phyloP scores from a whole-genome alignment of 2,888 invertebrate genomes.

The Odontomyia ornata region DNA sequence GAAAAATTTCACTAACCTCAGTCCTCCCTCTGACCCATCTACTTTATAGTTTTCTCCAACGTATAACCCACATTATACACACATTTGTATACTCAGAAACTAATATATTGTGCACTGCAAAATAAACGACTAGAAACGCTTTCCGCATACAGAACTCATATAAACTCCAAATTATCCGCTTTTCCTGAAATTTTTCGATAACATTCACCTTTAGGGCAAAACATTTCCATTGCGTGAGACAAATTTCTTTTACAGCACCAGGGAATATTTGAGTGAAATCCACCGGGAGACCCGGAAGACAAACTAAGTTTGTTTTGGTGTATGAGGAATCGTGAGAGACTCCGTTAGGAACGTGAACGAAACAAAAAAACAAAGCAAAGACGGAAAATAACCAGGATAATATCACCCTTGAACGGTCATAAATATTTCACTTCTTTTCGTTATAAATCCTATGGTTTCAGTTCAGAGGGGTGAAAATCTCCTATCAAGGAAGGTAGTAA shows the following conservation, averaged over 20 bases:
- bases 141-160: background rate
- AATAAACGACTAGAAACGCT: constrained; percentile 3
- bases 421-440: constrained; percentile 36
- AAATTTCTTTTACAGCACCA: constrained; percentile 3
- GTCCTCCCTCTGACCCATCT: too few relatives aligned
- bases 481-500: background rate
- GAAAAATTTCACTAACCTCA: too few relatives aligned
- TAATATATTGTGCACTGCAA: too few relatives aligned
- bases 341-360: background rate
- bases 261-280: constrained; percentile 12
- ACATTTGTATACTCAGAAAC: too few relatives aligned
- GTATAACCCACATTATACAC: too few relatives aligned
- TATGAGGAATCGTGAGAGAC: background rate
- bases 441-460: constrained; percentile 23
- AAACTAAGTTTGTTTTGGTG: background rate
- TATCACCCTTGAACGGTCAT: constrained; percentile 41
- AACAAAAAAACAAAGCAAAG: background rate
- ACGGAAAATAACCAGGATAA: constrained; percentile 37
- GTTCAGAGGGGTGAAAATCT: constrained; percentile 8
- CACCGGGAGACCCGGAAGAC: background rate
- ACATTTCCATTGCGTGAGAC: constrained; percentile 33
- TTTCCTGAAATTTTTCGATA: background rate
- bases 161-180: background rate
- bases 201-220: constrained; percentile 14
- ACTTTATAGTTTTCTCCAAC: too few relatives aligned